Percentiles rank a stretch among this genome's conserved stretches.
Evolutionary conservation across 2,797 vertebrate genomes (phyloP).

Genomic region (Lacerta bilineata): DNA sequence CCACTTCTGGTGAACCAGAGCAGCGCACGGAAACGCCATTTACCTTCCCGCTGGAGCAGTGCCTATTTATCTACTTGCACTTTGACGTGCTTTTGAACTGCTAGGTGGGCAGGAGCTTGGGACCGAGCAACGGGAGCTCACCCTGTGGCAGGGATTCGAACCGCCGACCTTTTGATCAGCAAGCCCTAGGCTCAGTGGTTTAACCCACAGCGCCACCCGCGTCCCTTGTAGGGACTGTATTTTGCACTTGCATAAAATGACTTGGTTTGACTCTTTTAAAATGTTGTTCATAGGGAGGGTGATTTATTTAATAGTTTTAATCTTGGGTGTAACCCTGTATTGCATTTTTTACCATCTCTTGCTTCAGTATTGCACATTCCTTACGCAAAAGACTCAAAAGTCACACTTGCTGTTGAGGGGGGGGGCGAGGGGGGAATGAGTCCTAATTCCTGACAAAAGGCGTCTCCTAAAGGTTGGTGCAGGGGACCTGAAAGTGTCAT

Average conservation of each 20-base stretch:
- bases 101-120: no score
- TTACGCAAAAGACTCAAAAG: constrained; percentile 47
- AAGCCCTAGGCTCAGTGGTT: no score
- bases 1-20: no score
- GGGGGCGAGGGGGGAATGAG: neutral
- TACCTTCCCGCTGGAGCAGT: no score
- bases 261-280: neutral
- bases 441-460: neutral
- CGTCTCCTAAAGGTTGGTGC: constrained; percentile 16
- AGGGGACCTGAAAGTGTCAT: neutral
- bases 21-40: no score
- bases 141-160: no score
- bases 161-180: no score
- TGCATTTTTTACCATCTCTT: neutral
- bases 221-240: no score
- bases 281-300: neutral
- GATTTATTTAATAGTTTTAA: neutral
- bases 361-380: constrained; percentile 43
- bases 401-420: neutral
- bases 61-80: no score
- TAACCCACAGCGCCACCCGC: no score
- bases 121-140: no score
- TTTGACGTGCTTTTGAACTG: no score
- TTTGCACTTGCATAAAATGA: neutral
- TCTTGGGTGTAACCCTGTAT: neutral